These are phyloP conservation scores for Myrmecophaga tridactyla DNA, from an alignment of 2,113 vertebrate genomes.

Conservation along the genomic window DNA sequence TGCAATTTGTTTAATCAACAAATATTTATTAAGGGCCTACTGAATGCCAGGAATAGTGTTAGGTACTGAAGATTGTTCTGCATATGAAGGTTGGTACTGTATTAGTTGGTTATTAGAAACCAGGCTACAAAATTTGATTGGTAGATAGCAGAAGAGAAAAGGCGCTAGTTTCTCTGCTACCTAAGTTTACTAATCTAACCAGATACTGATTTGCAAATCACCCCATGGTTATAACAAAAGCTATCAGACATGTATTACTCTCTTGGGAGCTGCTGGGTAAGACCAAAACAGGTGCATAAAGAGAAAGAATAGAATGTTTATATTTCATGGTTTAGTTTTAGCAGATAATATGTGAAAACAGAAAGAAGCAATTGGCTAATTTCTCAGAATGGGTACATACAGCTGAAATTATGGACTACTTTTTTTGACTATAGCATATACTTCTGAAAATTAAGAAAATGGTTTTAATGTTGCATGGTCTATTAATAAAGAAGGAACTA, in stretches of 20 bases:
- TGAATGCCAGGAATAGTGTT: not conserved
- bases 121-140: not conserved
- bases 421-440: not conserved
- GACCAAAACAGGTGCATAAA: not conserved
- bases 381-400: not conserved
- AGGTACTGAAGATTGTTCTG: not conserved
- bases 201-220: not conserved
- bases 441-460: not conserved
- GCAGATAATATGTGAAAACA: not conserved
- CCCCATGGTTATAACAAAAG: not conserved
- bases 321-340: slow-evolving; percentile 30
- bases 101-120: not conserved
- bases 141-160: not conserved
- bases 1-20: not conserved
- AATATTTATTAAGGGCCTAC: not conserved
- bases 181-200: not conserved
- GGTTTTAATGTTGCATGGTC: not conserved
- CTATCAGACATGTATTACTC: not conserved
- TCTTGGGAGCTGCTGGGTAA: not conserved
- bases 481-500: not conserved
- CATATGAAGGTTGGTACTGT: not conserved
- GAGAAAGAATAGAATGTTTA: not conserved
- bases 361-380: not conserved
- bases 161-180: not conserved
- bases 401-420: not conserved